Evolutionary conservation across 1,140 invertebrate genomes (phyloP).

Genomic region (Apis cerana): DNA sequence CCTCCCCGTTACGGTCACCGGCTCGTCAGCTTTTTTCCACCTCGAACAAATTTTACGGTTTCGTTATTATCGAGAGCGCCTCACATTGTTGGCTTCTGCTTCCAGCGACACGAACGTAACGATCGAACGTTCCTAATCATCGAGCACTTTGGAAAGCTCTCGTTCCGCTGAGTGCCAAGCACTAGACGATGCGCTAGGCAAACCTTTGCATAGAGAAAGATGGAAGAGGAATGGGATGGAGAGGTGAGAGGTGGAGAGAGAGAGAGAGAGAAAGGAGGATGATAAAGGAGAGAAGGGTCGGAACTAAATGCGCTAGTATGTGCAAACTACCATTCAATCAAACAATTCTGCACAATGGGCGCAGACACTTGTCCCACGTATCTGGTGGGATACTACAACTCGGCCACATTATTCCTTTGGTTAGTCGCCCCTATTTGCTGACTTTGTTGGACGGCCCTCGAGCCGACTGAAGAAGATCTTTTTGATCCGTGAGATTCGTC

Average conservation of each 20-base stretch:
- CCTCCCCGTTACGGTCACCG: neutral
- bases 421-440: slow-evolving; percentile 41
- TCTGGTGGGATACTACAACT: neutral
- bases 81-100: slow-evolving; percentile 50
- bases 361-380: slow-evolving; percentile 39
- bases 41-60: slow-evolving; percentile 43
- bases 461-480: slow-evolving; percentile 15
- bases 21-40: slow-evolving; percentile 8
- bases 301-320: slow-evolving; percentile 42
- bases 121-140: slow-evolving; percentile 53
- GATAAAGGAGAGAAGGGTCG: neutral
- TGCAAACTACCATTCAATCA: slow-evolving; percentile 47
- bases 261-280: neutral
- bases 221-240: slow-evolving; percentile 13
- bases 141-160: slow-evolving; percentile 45
- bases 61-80: slow-evolving; percentile 42
- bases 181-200: slow-evolving; percentile 53
- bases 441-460: slow-evolving; percentile 21
- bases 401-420: slow-evolving; percentile 43
- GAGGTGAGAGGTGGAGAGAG: neutral
- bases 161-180: slow-evolving; percentile 30
- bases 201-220: slow-evolving; percentile 46
- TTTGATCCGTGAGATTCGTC: slow-evolving; percentile 3
- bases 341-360: slow-evolving; percentile 49
- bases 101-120: slow-evolving; percentile 37